These are phyloP conservation scores for Alcedo quadribrachys DNA, from an alignment of 2,797 vertebrate genomes.

Conservation along the genomic window DNA sequence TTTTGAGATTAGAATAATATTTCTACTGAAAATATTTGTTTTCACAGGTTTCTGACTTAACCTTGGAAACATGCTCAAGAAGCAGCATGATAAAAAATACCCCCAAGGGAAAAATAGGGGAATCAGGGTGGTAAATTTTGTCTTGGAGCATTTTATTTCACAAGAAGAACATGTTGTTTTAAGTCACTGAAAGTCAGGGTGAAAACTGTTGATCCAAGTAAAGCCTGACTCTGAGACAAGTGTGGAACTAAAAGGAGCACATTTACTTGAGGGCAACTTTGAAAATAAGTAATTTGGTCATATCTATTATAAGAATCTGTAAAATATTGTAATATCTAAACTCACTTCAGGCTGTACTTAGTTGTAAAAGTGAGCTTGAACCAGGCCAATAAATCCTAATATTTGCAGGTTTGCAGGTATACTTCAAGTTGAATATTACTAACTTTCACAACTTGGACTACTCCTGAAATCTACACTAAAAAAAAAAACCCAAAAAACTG, in stretches of 20 bases:
- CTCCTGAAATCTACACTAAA: background rate
- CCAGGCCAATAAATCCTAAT: background rate
- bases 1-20: background rate
- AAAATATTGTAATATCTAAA: background rate
- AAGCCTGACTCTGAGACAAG: background rate
- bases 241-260: background rate
- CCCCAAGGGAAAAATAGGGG: background rate
- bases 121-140: slow-evolving; percentile 3
- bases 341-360: background rate
- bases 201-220: background rate
- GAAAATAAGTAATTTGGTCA: background rate
- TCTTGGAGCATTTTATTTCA: slow-evolving; percentile 12
- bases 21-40: slow-evolving; percentile 27
- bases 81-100: background rate
- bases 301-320: background rate
- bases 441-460: background rate
- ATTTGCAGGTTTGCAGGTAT: background rate
- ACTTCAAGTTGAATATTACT: background rate
- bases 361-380: background rate
- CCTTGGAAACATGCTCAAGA: background rate
- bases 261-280: background rate
- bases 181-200: background rate
- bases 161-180: background rate
- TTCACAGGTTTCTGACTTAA: slow-evolving; percentile 27
- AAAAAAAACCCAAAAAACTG: background rate